phyloP scores from a whole-genome alignment of 2,113 vertebrate genomes.

The Maccullochella peelii region DNA sequence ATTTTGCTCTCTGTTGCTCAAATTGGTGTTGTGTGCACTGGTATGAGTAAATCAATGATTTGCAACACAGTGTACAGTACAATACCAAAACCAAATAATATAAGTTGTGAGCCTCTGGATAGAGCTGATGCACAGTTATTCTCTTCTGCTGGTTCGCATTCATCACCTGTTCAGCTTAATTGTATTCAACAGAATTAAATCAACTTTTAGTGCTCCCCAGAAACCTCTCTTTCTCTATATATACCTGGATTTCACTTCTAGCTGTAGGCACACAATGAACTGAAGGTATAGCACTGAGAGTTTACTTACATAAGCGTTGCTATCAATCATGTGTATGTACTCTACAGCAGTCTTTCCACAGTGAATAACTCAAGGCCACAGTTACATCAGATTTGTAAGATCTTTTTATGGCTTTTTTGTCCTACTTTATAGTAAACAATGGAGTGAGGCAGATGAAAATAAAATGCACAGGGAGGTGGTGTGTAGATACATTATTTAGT shows the following conservation, averaged over 20 bases:
- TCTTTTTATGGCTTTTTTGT: neutral
- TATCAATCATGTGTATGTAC: constrained; percentile 16
- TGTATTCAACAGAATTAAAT: constrained; percentile 8
- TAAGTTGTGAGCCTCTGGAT: neutral
- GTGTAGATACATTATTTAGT: neutral
- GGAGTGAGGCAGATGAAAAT: neutral
- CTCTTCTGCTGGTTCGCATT: neutral
- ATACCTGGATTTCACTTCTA: neutral
- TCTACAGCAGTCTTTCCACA: constrained; percentile 1
- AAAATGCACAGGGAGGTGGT: neutral
- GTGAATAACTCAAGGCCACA: constrained; percentile 15
- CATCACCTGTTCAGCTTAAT: neutral
- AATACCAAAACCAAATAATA: neutral
- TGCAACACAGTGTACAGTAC: neutral
- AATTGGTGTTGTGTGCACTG: neutral
- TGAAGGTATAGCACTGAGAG: neutral
- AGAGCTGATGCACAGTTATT: neutral
- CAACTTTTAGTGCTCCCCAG: neutral
- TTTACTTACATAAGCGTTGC: neutral
- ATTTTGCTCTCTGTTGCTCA: neutral
- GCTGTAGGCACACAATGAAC: constrained; percentile 14
- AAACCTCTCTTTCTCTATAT: neutral
- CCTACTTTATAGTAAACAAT: neutral
- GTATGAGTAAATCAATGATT: neutral
- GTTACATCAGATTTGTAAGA: neutral